These are phyloP conservation scores for Buathra laborator DNA, from an alignment of 2,888 invertebrate species.

Conservation along the genomic window DNA sequence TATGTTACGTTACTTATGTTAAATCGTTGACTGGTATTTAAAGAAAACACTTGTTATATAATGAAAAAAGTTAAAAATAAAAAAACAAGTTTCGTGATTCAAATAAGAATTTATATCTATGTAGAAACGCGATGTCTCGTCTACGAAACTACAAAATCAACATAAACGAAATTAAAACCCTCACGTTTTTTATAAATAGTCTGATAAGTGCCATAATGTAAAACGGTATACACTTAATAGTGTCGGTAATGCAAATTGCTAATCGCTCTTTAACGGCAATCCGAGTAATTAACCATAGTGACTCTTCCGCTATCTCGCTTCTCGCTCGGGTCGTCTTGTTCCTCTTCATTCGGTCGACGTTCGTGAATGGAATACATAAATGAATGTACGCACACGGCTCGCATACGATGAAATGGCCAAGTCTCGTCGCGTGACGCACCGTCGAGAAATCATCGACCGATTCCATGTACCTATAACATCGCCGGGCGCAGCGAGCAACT, in stretches of 20 bases:
- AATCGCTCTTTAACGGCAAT: conserved; percentile 45
- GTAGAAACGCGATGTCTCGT: no score
- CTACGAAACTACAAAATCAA: no score
- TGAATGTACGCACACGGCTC: conserved; percentile 29
- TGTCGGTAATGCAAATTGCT: conserved; percentile 1
- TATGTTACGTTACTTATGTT: no score
- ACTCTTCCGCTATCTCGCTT: conserved; percentile 3
- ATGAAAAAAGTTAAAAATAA: no score
- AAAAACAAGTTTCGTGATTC: no score
- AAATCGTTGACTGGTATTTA: no score
- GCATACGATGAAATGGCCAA: conserved; percentile 21
- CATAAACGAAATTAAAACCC: no score
- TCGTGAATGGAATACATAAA: conserved; percentile 27
- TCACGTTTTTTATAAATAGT: no score
- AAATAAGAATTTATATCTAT: no score
- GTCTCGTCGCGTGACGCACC: conserved; percentile 46
- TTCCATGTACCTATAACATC: not conserved
- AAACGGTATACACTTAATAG: conserved; percentile 34
- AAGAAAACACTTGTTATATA: no score
- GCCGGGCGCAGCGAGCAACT: not conserved
- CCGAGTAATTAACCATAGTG: conserved; percentile 28
- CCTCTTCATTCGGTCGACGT: not conserved
- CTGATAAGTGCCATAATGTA: no score
- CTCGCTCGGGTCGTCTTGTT: not conserved
- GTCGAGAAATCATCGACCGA: conserved; percentile 45